Base-by-base conservation (phyloP, 1,140 invertebrate species). In the Drosophila mojavensis region DNA sequence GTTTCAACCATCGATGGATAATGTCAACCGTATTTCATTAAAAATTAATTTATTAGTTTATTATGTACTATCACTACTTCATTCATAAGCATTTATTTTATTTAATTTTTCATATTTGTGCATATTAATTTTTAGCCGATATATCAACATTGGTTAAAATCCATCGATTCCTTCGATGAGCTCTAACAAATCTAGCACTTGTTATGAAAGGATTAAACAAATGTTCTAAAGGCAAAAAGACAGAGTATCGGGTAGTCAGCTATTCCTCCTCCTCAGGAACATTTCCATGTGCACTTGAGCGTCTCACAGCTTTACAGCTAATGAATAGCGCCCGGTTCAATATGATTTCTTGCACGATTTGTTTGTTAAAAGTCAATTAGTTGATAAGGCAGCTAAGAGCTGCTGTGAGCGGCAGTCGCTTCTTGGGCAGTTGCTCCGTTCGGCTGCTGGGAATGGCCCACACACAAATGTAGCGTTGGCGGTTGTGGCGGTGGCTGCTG, bases 361-460 rank as follows among this genome's bases (percentile, higher is more conserved):
- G 85, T 88, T 89, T 83, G 85, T 90, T 89, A 89, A 89, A 81
- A 79, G 80, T 81, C 84, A 89, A 89, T 89, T 89, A 89, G 84
- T 89, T 69, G 84, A 80, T 81, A 62, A 78, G 55, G 36, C 51
- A 56, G 66, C 50, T 64, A 67, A 33, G 24, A 72, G 56, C 47
- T 41, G 20, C 54, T 43, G 39, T 17, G 43, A 41, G 15, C 50
- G 39, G 43, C 26, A 53, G 33, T 54, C 28, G 45, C 43, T 47
- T 13, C 53, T 28, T 28, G 59, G 54, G 28, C 54, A 54, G 51
- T 66, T 41, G 17, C 13, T 55, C 63, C 61, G 65, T 55, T 70
- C 53, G 11, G 58, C 15, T 54, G 28, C 51, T 17, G n/a, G 13
- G 50, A 26, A 7, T 17, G 28, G 39, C 17, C 50, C 15, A 36